Evolutionary conservation across 2,113 vertebrate genomes (phyloP).

Genomic region (Ondatra zibethicus): DNA sequence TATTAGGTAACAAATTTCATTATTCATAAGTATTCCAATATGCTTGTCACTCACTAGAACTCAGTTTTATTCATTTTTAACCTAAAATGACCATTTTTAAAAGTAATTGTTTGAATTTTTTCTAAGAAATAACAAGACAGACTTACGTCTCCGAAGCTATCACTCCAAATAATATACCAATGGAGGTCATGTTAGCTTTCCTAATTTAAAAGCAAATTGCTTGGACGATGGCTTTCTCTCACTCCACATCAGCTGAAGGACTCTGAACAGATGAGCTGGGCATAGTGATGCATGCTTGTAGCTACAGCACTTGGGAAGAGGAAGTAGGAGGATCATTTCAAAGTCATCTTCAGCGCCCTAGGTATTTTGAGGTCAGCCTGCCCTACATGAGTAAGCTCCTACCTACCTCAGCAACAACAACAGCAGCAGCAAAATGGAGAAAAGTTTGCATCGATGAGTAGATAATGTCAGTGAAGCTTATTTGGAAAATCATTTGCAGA

Average conservation of each 20-base stretch:
- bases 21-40: neutral
- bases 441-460: neutral
- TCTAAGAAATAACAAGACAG: neutral
- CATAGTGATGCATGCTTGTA: neutral
- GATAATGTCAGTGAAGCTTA: neutral
- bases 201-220: neutral
- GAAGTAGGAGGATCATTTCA: neutral
- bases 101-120: neutral
- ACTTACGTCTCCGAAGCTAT: neutral
- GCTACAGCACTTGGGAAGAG: neutral
- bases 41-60: neutral
- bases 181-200: neutral
- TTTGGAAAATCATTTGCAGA: neutral
- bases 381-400: neutral
- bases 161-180: neutral
- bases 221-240: neutral
- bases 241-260: neutral
- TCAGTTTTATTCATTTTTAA: conserved; percentile 20
- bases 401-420: neutral
- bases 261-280: neutral
- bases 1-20: neutral
- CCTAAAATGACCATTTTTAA: neutral
- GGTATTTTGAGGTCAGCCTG: neutral
- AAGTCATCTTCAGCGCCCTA: too few relatives aligned
- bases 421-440: neutral